Base-by-base conservation (phyloP, 2,113 vertebrate genomes). In the Pantherophis guttatus region DNA sequence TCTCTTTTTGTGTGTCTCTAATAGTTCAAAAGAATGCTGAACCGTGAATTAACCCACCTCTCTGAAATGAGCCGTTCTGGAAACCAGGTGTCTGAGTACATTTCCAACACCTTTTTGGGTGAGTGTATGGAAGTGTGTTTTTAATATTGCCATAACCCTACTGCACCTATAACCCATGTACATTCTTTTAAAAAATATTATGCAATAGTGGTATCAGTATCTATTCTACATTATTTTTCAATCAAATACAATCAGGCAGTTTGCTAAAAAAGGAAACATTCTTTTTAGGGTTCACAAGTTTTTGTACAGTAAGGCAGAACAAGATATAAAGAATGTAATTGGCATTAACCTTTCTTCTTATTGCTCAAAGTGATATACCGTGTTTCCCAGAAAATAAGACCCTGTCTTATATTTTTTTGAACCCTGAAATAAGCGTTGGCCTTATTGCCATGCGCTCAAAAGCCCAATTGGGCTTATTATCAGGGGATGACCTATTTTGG, bases 81-180 rank as follows among this genome's bases (percentile, higher is more conserved):
- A 95, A 99, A 99, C 97, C 98, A 99, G 97, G 99, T 99, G 96
- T 99, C 99, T 94, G 99, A 99, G 97, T 99, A 99, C 97, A 99
- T 99, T 97, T 99, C 99, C 96, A 99, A 97, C 92, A 99, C 99
- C 44, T 99, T 99, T 97, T 97, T 99, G 94, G 99, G 98, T 98
- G 96, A 98, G 98, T 96, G 86, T 3, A 52, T 50, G 29, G 57
- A 92, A 13, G 5, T 29, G 3, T 62, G 19, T 9, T 48, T 65
- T 70, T 59, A 50, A 70, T 15, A 33, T 58, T 24, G 39, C n/a
- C 19, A 48, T 23, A 44, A 3, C 7, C 23, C 52, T 50, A 8
- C 21, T 54, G 70, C 15, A 39, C 33, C 33, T 55, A 10, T 19
- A 81, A 55, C 2, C 7, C 24, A 23, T 13, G 26, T 87, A 86